A percentile compares a stretch with the other conserved stretches of the same genome.
phyloP scores from a whole-genome alignment of 2,888 invertebrate species.

The Hemithea aestivaria region DNA sequence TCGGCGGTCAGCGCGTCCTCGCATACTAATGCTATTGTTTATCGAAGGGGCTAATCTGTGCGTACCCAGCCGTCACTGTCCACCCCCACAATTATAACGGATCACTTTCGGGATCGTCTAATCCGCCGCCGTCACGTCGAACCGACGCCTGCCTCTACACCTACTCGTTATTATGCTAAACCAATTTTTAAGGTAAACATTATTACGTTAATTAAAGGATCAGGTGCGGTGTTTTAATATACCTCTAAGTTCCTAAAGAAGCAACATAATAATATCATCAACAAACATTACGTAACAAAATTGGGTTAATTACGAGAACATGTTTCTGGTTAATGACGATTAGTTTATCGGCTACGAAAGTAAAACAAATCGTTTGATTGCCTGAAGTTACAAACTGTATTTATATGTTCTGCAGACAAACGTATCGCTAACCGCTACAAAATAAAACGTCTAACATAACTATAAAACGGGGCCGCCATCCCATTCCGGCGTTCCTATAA shows the following conservation, averaged over 20 bases:
- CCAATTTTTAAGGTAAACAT: constrained; percentile 29
- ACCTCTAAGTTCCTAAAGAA: constrained; percentile 4
- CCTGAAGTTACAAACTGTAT: constrained; percentile 1
- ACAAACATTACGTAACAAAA: too few relatives aligned
- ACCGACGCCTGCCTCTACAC: constrained; percentile 38
- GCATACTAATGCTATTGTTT: constrained; percentile 80
- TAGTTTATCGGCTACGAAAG: constrained; percentile 1
- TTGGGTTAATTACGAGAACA: too few relatives aligned
- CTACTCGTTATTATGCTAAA: constrained; percentile 26
- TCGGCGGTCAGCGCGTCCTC: constrained; percentile 76
- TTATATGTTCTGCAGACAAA: constrained; percentile 1
- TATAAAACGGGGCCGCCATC: constrained; percentile 35
- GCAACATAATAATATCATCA: too few relatives aligned
- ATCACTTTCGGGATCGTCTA: constrained; percentile 71
- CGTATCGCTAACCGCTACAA: constrained; percentile 19
- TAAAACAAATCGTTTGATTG: constrained; percentile 1
- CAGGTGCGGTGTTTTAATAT: constrained; percentile 15
- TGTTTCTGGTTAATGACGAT: background rate
- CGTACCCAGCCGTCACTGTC: constrained; percentile 75
- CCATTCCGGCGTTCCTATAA: constrained; percentile 44
- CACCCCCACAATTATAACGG: constrained; percentile 75
- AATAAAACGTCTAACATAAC: constrained; percentile 32
- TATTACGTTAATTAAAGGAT: constrained; percentile 24
- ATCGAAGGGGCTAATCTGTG: constrained; percentile 78
- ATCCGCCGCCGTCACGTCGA: constrained; percentile 52